Conservation (phyloP, 2,113 vertebrate species). For the Semnopithecus entellus region DNA sequence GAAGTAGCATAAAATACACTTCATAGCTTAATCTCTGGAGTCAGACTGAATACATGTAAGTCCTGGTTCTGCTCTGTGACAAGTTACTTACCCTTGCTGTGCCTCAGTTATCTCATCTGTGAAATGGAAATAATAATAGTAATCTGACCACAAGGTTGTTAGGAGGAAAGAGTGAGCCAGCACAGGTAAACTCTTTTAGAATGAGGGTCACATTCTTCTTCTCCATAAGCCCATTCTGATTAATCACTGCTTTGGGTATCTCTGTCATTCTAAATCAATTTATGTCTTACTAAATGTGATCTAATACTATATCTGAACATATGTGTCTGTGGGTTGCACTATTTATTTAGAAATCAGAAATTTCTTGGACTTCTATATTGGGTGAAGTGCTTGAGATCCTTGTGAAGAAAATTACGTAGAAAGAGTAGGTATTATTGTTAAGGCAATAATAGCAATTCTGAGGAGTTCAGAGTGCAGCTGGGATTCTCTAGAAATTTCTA, state of each 20-base stretch:
- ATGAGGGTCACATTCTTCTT: background rate
- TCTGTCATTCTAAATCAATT: background rate
- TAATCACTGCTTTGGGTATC: background rate
- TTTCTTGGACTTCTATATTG: background rate
- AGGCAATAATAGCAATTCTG: background rate
- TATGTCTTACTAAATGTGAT: background rate
- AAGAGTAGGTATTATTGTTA: constrained; percentile 22
- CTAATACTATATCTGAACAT: constrained; percentile 22
- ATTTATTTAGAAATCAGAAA: constrained; percentile 44
- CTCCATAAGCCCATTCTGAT: background rate
- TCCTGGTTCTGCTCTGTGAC: background rate
- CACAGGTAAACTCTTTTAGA: background rate
- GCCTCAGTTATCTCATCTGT: background rate
- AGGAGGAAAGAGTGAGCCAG: background rate
- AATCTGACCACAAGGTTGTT: background rate
- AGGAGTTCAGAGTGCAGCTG: background rate
- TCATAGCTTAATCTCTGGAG: background rate
- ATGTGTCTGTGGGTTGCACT: background rate
- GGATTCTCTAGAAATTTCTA: constrained; percentile 33
- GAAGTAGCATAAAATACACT: background rate
- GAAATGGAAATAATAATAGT: background rate
- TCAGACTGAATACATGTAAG: background rate
- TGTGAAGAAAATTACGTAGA: background rate
- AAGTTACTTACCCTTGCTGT: background rate
- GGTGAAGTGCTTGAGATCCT: background rate